Conservation (phyloP, 2,888 invertebrate species). For the Silvanus unidentatus region DNA sequence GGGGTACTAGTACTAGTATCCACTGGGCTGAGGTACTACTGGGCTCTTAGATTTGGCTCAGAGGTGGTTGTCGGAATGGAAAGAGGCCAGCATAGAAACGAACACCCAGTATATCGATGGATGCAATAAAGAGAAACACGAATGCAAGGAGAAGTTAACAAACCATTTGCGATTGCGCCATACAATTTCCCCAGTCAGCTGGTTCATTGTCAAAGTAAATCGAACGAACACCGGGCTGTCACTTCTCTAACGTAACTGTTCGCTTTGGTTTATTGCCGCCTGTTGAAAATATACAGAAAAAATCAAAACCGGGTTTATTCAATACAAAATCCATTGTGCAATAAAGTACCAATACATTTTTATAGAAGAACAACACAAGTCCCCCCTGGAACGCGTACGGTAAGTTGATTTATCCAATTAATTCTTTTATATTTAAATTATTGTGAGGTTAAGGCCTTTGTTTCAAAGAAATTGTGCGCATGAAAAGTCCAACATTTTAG, state of each 20-base stretch:
- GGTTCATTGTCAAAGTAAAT: conserved; percentile 43
- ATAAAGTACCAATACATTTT: conserved; percentile 10
- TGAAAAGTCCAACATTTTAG: conserved; percentile 30
- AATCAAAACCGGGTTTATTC: background rate
- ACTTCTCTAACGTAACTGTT: conserved; percentile 27
- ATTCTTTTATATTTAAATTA: conserved; percentile 21
- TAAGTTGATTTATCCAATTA: conserved; percentile 16
- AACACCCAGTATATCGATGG: too few relatives aligned
- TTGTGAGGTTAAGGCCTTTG: conserved; percentile 38
- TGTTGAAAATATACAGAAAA: conserved; percentile 14
- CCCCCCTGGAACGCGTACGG: conserved; percentile 12
- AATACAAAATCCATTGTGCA: conserved; percentile 17
- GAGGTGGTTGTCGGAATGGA: too few relatives aligned
- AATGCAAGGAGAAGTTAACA: too few relatives aligned
- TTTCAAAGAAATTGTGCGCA: conserved; percentile 31
- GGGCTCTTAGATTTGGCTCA: too few relatives aligned
- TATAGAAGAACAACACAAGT: conserved; percentile 7
- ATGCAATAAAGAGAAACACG: too few relatives aligned
- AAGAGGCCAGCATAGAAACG: too few relatives aligned
- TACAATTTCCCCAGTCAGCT: conserved; percentile 39
- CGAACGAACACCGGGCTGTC: conserved; percentile 36
- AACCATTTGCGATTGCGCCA: conserved; percentile 33
- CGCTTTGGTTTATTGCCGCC: conserved; percentile 17
- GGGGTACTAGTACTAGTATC: too few relatives aligned
- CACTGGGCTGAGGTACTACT: too few relatives aligned